Conservation (phyloP, 2,888 invertebrate genomes). For the Acutogordius australiensis region DNA sequence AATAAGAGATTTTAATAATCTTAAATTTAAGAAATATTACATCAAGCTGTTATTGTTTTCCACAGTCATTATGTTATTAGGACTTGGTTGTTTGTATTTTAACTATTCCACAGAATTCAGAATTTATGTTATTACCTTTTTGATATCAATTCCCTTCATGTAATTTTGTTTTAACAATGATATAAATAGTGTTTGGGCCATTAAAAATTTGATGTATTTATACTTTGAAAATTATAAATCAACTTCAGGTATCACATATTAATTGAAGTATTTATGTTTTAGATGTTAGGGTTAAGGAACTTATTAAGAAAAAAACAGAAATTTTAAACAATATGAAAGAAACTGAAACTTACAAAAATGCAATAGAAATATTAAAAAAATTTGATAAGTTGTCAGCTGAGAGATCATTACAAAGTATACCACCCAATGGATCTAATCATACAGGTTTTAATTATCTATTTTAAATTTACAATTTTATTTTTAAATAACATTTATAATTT, state of each 20-base stretch:
- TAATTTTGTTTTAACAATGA: background rate
- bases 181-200: background rate
- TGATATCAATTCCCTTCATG: background rate
- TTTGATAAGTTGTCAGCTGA: no score
- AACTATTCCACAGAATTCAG: background rate
- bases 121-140: background rate
- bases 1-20: background rate
- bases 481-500: no score
- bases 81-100: background rate
- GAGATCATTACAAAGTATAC: no score
- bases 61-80: background rate
- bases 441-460: no score
- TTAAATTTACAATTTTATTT: no score
- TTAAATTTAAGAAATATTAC: slow-evolving; percentile 2
- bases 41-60: background rate
- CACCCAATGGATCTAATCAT: no score
- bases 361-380: slow-evolving; percentile 2
- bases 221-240: slow-evolving; percentile 5
- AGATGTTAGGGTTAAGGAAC: background rate
- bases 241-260: slow-evolving; percentile 2
- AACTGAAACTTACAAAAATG: slow-evolving; percentile 5
- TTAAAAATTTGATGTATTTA: background rate
- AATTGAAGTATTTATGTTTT: background rate
- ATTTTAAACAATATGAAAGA: slow-evolving; percentile 1
- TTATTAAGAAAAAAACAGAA: background rate